Evolutionary conservation across 1,140 invertebrate genomes (phyloP), one percentile per base, ranked within the genome.

Genomic region (Steinernema feltiae): DNA sequence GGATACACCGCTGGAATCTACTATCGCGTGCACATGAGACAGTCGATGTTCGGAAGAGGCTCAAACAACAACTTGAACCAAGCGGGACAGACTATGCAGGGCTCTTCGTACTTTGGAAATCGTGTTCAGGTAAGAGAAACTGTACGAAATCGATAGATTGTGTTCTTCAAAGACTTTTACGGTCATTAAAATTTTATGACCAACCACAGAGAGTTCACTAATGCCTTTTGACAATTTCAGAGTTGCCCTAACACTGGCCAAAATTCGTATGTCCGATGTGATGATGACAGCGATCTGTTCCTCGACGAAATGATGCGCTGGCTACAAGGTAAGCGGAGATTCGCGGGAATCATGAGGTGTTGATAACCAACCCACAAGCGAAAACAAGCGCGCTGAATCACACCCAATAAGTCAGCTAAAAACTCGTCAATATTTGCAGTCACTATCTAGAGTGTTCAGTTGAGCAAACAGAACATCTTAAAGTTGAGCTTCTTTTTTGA

Each of bases 271-370:
- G 77, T 80, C 7, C 29, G 74, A 48, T 80, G 79, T 63, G 77
- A 79, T 53, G 30, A 48, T 2, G 53, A 75, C 30, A 71, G 53
- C 63, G 79, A 80, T 31, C 76, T 70, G 24, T 79, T 80, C 71
- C 69, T 80, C 0, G 79, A 80, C 69, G 71, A 79, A 73, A 80
- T 80, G 79, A 80, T 80, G 79, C 48, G 69, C 32, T 80, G 79
- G 79, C 71, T 80, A 0, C 76, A 75, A 41, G 74, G 0, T 73
- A 1, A 7, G 32, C n/a, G n/a, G 2, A n/a, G 3, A 3, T 18
- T 73, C 48, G 35, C 21, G 35, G 27, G 7, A 70, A 70, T 70
- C 27, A 70, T 12, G 7, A n/a, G 27, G 7, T n/a, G n/a, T 29
- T 30, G 31, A 70, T 70, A 12, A n/a, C 7, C 41, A n/a, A n/a